These are phyloP conservation scores for Rhagoletis zephyria DNA, from an alignment of 1,140 invertebrate species.

Conservation along the genomic window DNA sequence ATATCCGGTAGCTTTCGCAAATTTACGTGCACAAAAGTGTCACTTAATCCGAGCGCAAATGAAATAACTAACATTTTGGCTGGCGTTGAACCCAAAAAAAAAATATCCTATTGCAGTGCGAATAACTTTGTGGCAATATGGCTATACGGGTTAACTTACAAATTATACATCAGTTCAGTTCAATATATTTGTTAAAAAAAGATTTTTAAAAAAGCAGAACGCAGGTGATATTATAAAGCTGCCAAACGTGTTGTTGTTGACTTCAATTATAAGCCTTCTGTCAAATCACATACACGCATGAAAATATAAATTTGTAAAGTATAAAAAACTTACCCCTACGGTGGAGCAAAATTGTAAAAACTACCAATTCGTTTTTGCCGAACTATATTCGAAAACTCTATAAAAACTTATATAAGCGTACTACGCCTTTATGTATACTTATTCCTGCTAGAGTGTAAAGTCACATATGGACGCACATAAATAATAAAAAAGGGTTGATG, in stretches of 20 bases:
- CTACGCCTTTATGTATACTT: background rate
- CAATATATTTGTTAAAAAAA: background rate
- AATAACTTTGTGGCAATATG: constrained; percentile 73
- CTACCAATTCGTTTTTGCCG: background rate
- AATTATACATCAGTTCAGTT: background rate
- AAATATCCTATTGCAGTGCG: constrained; percentile 57
- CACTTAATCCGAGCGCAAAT: constrained; percentile 32
- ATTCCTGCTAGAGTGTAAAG: background rate
- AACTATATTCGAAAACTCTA: background rate
- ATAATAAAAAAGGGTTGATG: constrained; percentile 25
- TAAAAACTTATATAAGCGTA: background rate
- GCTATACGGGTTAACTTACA: background rate
- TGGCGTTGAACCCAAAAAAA: constrained; percentile 20
- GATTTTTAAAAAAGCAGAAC: background rate
- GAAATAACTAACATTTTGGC: background rate
- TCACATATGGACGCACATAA: background rate
- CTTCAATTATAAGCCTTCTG: constrained; percentile 61
- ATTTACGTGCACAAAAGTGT: background rate
- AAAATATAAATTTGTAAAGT: background rate
- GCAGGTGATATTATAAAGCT: constrained; percentile 11
- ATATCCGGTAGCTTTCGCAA: no score
- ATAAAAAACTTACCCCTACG: background rate
- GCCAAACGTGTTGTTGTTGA: constrained; percentile 58
- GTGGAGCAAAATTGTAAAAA: background rate
- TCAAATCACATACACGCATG: constrained; percentile 9